Conservation (phyloP, 2,113 vertebrate genomes). For the Pollachius pollachius region DNA sequence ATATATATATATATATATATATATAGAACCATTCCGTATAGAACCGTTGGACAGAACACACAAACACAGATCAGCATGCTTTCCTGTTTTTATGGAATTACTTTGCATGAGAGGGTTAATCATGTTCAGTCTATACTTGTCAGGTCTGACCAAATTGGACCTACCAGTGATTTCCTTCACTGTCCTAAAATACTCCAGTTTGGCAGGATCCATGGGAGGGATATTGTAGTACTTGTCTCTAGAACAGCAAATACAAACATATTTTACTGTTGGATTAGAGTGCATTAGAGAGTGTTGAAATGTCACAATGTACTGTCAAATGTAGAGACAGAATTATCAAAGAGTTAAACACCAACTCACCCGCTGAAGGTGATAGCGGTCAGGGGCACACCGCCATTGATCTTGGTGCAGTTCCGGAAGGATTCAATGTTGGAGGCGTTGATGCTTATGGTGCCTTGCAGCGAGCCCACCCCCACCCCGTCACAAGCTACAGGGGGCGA, state of each 20-base stretch:
- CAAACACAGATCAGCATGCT: not conserved
- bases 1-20: slow-evolving; percentile 1
- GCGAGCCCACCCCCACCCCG: slow-evolving; percentile 79
- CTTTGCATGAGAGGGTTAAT: not conserved
- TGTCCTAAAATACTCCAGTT: slow-evolving; percentile 85
- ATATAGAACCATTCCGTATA: not conserved
- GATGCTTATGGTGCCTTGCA: slow-evolving; percentile 78
- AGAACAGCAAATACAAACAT: slow-evolving; percentile 35
- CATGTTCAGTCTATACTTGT: not conserved
- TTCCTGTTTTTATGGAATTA: not conserved
- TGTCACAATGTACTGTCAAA: not conserved
- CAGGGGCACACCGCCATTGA: slow-evolving; percentile 85
- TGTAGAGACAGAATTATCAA: too few relatives aligned
- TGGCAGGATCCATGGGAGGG: slow-evolving; percentile 77
- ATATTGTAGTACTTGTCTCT: slow-evolving; percentile 84
- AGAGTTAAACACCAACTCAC: slow-evolving; percentile 62
- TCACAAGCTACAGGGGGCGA: slow-evolving; percentile 72
- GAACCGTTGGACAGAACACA: not conserved
- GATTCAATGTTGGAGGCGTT: slow-evolving; percentile 89
- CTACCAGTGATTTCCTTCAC: slow-evolving; percentile 93
- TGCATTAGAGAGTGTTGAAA: not conserved
- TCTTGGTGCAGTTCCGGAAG: slow-evolving; percentile 91
- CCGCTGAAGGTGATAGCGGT: slow-evolving; percentile 79
- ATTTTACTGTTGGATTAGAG: not conserved
- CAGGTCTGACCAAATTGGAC: slow-evolving; percentile 11